Conservation (phyloP, 1,140 invertebrate species). For the Drosophila neocordata region DNA sequence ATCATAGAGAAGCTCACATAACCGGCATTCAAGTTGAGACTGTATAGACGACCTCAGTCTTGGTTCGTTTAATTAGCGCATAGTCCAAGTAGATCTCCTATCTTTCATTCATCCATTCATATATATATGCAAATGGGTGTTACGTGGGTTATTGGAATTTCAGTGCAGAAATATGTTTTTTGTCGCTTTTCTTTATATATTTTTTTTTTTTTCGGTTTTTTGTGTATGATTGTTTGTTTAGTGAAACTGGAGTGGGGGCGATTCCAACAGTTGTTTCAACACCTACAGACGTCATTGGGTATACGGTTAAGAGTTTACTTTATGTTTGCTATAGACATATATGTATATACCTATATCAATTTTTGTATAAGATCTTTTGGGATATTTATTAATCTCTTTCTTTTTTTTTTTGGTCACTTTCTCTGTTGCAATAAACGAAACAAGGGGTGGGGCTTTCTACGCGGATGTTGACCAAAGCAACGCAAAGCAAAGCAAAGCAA, state of each 20-base stretch:
- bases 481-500: constrained; percentile 18
- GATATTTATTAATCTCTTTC: constrained; percentile 13
- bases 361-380: constrained; percentile 1
- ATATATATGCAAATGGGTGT: constrained; percentile 67
- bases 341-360: neutral
- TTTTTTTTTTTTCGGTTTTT: too few species aligned
- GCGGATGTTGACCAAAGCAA: constrained; percentile 57
- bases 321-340: neutral
- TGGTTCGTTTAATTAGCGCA: constrained; percentile 63
- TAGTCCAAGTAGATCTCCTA: constrained; percentile 16
- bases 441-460: constrained; percentile 65
- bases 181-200: neutral
- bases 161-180: constrained; percentile 39
- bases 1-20: constrained; percentile 29
- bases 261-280: constrained; percentile 71
- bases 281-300: constrained; percentile 44
- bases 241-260: constrained; percentile 14
- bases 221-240: neutral
- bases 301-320: constrained; percentile 11
- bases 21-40: constrained; percentile 30
- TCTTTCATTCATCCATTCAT: constrained; percentile 37
- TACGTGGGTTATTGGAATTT: constrained; percentile 72
- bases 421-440: constrained; percentile 39
- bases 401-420: constrained; percentile 58
- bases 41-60: constrained; percentile 20